Percentiles rank a stretch among this genome's conserved stretches.
These are phyloP conservation scores for Cheirogaleus major DNA, from an alignment of 2,797 vertebrate species.

Conservation along the genomic window DNA sequence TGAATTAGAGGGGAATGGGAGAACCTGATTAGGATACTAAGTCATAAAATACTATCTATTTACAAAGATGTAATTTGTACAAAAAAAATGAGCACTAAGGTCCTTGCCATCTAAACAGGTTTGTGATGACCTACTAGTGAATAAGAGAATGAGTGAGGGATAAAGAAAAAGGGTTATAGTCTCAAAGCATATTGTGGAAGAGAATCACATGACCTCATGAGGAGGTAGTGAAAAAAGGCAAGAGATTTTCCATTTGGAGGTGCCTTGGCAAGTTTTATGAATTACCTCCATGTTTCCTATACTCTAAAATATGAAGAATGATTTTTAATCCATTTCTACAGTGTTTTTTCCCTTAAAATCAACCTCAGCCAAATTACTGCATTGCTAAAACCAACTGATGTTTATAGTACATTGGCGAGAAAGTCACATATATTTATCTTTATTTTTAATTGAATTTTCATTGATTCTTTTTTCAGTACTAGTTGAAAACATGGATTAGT, in stretches of 20 bases:
- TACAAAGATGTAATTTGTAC: not conserved
- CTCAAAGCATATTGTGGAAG: not conserved
- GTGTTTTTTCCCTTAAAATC: not conserved
- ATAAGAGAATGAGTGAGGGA: not conserved
- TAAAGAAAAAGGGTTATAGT: not conserved
- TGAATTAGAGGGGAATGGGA: not conserved
- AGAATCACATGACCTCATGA: not conserved
- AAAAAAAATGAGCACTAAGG: not conserved
- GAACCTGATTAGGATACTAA: not conserved
- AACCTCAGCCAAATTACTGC: not conserved
- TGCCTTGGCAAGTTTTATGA: not conserved
- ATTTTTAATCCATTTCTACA: not conserved
- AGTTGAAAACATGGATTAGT: not conserved
- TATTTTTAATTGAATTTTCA: constrained; percentile 16
- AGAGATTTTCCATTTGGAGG: not conserved
- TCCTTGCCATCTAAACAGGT: not conserved
- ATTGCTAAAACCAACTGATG: not conserved
- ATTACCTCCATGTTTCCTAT: not conserved
- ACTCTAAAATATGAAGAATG: not conserved
- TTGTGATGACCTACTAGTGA: not conserved
- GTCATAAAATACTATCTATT: not conserved
- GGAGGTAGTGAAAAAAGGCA: not conserved
- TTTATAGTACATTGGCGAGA: not conserved
- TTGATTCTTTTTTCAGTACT: not conserved
- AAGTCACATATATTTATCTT: not conserved